phyloP scores from a whole-genome alignment of 1,140 invertebrate genomes.

The Eurytemora carolleeae region DNA sequence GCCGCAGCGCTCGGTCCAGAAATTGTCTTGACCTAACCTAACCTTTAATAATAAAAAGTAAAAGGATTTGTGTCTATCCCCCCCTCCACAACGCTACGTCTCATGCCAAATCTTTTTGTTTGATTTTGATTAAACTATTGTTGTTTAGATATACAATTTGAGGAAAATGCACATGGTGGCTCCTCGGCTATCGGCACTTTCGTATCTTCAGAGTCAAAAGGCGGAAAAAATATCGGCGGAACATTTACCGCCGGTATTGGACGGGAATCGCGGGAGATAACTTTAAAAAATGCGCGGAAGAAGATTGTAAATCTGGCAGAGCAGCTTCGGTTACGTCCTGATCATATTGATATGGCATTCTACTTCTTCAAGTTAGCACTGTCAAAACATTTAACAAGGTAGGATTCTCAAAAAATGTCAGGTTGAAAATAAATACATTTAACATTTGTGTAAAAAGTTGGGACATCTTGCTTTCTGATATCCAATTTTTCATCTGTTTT shows the following conservation, averaged over 20 bases:
- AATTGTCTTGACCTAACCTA: no score
- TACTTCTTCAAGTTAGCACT: conserved; percentile 95
- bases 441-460: no score
- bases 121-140: no score
- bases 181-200: conserved; percentile 74
- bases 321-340: conserved; percentile 57
- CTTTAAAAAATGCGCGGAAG: conserved; percentile 61
- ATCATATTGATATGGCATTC: conserved; percentile 75
- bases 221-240: conserved; percentile 35
- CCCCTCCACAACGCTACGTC: no score
- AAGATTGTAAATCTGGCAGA: conserved; percentile 55
- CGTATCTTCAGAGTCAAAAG: conserved; percentile 65
- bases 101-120: no score
- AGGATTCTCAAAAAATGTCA: no score
- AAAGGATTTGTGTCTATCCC: no score
- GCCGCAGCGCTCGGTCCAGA: no score
- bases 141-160: conserved; percentile 64
- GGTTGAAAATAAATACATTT: no score
- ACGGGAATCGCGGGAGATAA: conserved; percentile 71
- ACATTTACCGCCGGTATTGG: conserved; percentile 52
- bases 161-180: conserved; percentile 72
- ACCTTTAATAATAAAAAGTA: no score
- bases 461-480: no score
- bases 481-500: no score
- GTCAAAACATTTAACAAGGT: conserved; percentile 33